A percentile compares a stretch with the other conserved stretches of the same genome.
Evolutionary conservation across 2,888 invertebrate species (phyloP).

Genomic region (Elegia similella): DNA sequence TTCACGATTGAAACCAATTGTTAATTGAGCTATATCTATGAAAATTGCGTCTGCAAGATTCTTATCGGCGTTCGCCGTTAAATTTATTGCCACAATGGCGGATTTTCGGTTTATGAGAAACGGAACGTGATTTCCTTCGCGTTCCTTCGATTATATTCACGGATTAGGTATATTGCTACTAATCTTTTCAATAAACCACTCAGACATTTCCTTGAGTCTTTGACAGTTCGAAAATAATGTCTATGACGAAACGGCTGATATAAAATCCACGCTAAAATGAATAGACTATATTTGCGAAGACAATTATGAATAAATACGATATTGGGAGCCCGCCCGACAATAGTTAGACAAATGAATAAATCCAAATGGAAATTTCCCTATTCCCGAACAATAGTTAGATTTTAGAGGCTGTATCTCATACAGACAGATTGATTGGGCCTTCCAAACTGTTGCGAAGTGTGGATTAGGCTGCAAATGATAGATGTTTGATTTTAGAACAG

Average conservation of each 20-base stretch:
- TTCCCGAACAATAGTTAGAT: conserved; percentile 80
- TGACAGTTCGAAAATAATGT: conserved; percentile 9
- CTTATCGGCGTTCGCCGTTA: conserved; percentile 77
- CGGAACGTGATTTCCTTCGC: conserved; percentile 39
- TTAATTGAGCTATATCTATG: conserved; percentile 82
- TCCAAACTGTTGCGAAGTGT: conserved; percentile 51
- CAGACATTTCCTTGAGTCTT: background rate
- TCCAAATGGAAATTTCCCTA: conserved; percentile 80
- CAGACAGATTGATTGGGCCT: conserved; percentile 80
- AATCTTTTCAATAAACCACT: conserved; percentile 7
- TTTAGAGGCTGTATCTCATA: conserved; percentile 78
- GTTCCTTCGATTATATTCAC: conserved; percentile 15
- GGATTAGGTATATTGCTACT: too few species aligned
- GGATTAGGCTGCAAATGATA: conserved; percentile 41
- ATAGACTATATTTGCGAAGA: conserved; percentile 20
- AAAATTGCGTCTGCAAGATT: conserved; percentile 77
- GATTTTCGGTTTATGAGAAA: conserved; percentile 58
- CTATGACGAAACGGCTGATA: background rate
- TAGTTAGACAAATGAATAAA: conserved; percentile 81
- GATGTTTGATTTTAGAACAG: background rate
- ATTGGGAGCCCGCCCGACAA: conserved; percentile 63
- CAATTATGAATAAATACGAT: conserved; percentile 53
- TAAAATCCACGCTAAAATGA: conserved; percentile 14
- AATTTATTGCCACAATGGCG: conserved; percentile 69
- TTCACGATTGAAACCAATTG: conserved; percentile 81